Evolutionary conservation across 2,797 vertebrate genomes (phyloP), one percentile per base, ranked within the genome.

Genomic region (Hemitrygon akajei): DNA sequence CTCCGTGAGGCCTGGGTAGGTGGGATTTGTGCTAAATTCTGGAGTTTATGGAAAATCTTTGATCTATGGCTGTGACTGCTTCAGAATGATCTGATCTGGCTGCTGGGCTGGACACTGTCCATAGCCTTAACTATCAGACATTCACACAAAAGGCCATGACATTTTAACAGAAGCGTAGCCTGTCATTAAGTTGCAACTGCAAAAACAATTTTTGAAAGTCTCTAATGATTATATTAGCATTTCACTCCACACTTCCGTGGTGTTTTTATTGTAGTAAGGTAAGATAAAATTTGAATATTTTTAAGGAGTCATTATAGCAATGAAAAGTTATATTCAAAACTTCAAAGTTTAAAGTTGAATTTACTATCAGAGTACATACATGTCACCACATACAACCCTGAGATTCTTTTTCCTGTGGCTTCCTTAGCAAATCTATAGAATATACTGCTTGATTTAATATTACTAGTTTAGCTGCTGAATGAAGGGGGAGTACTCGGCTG

Each of bases 41-140:
- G 95, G 95, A 94, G 96, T 96, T 96, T 97, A 96, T 97, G 95
- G 96, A 96, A 96, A 96, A 96, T 96, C 98, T 99, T 98, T 99
- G 98, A 98, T 99, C 97, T 98, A 95, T 96, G 95, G 94, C 97
- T 97, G 95, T 96, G 97, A 97, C 97, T 97, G 97, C 97, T 98
- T 97, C 96, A 96, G 97, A 96, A 96, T 98, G 97, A 98, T 98
- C 98, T 98, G 97, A 98, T 98, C 98, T 98, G 96, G 96, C 97
- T 96, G 95, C 96, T 95, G 97, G 97, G 96, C 97, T 97, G 97
- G 97, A 97, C 96, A 97, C 97, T 98, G 94, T 97, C 97, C 97
- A 97, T 97, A 96, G 96, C 96, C 96, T 97, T 94, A 94, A 56
- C 96, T 97, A 96, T 97, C 96, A 97, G 98, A 98, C 97, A 97